Evolutionary conservation across 1,140 invertebrate species (phyloP).

Genomic region (Ephestia elutella): DNA sequence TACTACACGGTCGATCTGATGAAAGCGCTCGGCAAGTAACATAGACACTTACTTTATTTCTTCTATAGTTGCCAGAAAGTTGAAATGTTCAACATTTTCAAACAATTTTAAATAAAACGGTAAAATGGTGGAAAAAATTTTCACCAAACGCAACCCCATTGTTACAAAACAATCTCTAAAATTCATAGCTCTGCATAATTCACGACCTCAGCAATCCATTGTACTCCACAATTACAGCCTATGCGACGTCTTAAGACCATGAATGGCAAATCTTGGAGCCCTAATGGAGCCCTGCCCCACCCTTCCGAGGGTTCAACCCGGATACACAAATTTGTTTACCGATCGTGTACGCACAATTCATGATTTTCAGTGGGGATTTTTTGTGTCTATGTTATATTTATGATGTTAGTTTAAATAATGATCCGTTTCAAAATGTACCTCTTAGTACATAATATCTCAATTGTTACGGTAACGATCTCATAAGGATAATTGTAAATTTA

Average conservation of each 20-base stretch:
- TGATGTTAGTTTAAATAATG: too few relatives aligned
- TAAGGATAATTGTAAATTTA: too few relatives aligned
- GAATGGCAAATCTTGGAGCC: constrained; percentile 57
- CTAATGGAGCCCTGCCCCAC: constrained; percentile 42
- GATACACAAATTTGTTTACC: constrained; percentile 71
- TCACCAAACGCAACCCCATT: neutral
- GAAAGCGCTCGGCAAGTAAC: too few relatives aligned
- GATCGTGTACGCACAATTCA: constrained; percentile 31
- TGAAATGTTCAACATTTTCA: too few relatives aligned
- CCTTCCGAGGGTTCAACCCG: constrained; percentile 34
- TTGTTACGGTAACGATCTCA: too few relatives aligned
- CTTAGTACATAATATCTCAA: too few relatives aligned
- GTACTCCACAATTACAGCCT: constrained; percentile 18
- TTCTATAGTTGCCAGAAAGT: too few relatives aligned
- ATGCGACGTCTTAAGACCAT: constrained; percentile 53
- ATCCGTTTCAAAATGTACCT: too few relatives aligned
- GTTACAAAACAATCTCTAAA: neutral
- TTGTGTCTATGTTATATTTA: neutral
- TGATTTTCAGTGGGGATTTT: constrained; percentile 15
- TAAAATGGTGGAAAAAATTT: too few relatives aligned
- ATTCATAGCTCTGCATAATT: constrained; percentile 3
- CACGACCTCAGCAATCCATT: neutral
- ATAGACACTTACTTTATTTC: too few relatives aligned
- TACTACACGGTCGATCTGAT: too few relatives aligned
- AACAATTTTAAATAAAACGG: too few relatives aligned